Percentiles rank a stretch among this genome's conserved stretches.
These are phyloP conservation scores for Ricordea florida DNA, from an alignment of 92 coral and sea anemone genomes.

Conservation along the genomic window DNA sequence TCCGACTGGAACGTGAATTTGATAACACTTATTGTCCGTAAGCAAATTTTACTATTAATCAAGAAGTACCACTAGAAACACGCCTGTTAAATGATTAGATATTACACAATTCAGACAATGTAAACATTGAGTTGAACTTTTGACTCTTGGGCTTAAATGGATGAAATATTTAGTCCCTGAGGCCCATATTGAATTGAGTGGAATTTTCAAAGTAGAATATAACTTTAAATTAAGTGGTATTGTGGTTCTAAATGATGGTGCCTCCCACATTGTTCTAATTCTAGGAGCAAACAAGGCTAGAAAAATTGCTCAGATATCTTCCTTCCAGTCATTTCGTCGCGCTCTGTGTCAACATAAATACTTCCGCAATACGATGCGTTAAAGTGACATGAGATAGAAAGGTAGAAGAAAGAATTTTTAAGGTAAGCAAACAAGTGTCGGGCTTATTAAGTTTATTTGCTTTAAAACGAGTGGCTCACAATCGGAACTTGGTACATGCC, in stretches of 20 bases:
- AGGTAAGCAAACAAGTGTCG: conserved; percentile 38
- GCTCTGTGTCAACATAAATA: no score
- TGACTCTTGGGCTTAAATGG: neutral
- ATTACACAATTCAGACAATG: neutral
- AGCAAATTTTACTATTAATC: neutral
- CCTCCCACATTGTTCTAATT: conserved; percentile 50
- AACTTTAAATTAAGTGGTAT: conserved; percentile 34
- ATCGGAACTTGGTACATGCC: no score
- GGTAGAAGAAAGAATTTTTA: neutral
- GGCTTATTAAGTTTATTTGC: neutral
- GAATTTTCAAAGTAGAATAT: conserved; percentile 14
- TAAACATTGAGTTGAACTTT: conserved; percentile 14
- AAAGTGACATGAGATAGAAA: no score
- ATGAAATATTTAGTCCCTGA: neutral
- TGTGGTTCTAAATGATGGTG: conserved; percentile 24
- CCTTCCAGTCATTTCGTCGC: no score
- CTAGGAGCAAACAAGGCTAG: conserved; percentile 31
- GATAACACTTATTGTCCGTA: no score
- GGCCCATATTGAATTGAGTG: conserved; percentile 18
- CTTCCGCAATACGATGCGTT: no score
- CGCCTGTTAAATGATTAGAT: neutral
- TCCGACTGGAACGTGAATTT: no score
- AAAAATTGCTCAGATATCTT: no score
- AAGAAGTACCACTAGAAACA: neutral
- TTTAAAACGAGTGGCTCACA: neutral